Conservation (phyloP, 92 coral and sea anemone species). For the Paramuricea clavata region DNA sequence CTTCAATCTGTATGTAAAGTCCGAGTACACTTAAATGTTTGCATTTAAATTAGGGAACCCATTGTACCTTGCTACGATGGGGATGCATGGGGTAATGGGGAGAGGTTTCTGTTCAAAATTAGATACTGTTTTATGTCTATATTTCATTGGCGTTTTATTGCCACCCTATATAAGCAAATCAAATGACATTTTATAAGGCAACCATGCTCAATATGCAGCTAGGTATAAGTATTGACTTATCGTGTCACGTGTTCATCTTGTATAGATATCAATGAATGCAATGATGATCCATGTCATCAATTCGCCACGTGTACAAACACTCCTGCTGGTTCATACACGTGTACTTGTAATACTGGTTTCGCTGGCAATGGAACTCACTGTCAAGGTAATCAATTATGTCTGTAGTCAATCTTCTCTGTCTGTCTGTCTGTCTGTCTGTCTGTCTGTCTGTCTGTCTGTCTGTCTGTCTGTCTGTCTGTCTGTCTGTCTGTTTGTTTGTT, state of each 20-base stretch:
- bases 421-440: neutral
- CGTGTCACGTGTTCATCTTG: neutral
- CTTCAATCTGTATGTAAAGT: neutral
- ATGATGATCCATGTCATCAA: neutral
- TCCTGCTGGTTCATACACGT: neutral
- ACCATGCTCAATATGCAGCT: too few species aligned
- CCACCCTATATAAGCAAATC: too few species aligned
- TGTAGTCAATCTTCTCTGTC: neutral
- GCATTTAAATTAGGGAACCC: neutral
- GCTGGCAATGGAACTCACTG: neutral
- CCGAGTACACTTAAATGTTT: neutral
- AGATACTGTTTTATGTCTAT: too few species aligned
- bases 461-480: too few species aligned
- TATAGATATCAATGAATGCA: neutral
- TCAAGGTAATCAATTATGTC: neutral
- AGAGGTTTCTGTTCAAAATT: too few species aligned
- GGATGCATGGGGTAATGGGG: too few species aligned
- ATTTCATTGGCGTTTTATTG: too few species aligned
- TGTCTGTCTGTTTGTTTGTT: too few species aligned
- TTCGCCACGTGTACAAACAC: neutral
- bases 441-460: too few species aligned
- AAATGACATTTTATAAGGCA: too few species aligned
- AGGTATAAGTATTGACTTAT: too few species aligned
- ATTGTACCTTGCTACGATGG: too few species aligned
- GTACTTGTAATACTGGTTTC: neutral